These are phyloP conservation scores for Drosophila fuyamai DNA, from an alignment of 1,140 invertebrate genomes.

Conservation along the genomic window DNA sequence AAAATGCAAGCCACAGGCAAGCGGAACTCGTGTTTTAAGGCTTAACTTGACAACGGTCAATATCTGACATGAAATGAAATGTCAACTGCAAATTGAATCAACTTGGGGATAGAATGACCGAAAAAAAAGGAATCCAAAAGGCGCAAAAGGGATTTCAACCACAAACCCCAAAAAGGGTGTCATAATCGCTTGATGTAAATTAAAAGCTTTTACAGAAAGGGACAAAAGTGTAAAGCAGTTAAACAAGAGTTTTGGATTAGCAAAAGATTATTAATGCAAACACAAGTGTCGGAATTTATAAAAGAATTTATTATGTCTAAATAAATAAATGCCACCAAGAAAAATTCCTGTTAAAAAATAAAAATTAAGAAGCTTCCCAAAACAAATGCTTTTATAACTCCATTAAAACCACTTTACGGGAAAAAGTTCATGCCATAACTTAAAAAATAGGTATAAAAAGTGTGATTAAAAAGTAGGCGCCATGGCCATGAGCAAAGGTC, in stretches of 20 bases:
- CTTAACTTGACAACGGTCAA: constrained; percentile 37
- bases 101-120: constrained; percentile 11
- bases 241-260: constrained; percentile 33
- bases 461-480: constrained; percentile 1
- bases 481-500: constrained; percentile 30
- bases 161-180: constrained; percentile 9
- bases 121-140: background rate
- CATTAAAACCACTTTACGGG: background rate
- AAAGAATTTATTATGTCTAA: too few species aligned
- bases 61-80: constrained; percentile 32
- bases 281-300: too few species aligned
- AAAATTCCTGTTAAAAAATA: background rate
- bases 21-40: constrained; percentile 19
- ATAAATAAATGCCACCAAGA: too few species aligned
- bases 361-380: background rate
- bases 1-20: constrained; percentile 21
- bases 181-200: constrained; percentile 16
- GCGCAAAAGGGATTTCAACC: constrained; percentile 25
- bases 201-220: constrained; percentile 13
- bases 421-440: constrained; percentile 8
- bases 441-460: constrained; percentile 22
- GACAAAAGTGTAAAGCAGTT: constrained; percentile 13
- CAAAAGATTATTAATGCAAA: too few species aligned
- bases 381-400: background rate
- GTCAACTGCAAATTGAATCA: constrained; percentile 49